A percentile compares a stretch with the other conserved stretches of the same genome.
Conservation (phyloP, 2,113 vertebrate species). For the Electrona antarctica region DNA sequence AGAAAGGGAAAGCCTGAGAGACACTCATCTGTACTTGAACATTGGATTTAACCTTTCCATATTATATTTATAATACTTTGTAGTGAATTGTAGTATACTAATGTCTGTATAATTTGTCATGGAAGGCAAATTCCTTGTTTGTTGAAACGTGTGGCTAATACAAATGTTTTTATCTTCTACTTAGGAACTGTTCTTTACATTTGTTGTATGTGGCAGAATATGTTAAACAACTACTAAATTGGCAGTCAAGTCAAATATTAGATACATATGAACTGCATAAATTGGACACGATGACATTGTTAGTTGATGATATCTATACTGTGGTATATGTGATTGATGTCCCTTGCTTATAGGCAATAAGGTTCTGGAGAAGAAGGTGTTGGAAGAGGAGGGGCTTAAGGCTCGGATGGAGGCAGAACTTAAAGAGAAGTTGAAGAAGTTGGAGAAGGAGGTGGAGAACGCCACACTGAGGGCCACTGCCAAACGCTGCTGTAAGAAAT, state of each 20-base stretch:
- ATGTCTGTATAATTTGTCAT: background rate
- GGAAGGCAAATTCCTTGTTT: slow-evolving; percentile 7
- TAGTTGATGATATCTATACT: background rate
- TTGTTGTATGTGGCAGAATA: no score
- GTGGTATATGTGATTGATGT: slow-evolving; percentile 1
- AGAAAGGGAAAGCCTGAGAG: no score
- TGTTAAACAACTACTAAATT: no score
- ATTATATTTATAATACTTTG: no score
- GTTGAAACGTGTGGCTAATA: no score
- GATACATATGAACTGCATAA: no score
- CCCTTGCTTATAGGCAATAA: slow-evolving; percentile 82
- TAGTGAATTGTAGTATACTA: no score
- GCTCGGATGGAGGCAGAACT: slow-evolving; percentile 84
- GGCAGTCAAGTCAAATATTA: no score
- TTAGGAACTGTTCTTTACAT: no score
- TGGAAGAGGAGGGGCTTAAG: slow-evolving; percentile 82
- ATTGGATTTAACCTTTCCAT: no score
- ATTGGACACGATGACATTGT: no score
- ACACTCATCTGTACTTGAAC: background rate
- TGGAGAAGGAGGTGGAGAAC: slow-evolving; percentile 94
- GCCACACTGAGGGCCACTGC: slow-evolving; percentile 84
- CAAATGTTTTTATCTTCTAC: slow-evolving; percentile 12
- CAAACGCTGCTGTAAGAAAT: slow-evolving; percentile 91
- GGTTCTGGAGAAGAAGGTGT: slow-evolving; percentile 82
- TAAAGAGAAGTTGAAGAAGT: slow-evolving; percentile 84